Conservation (phyloP, 2,113 vertebrate species). For the Chauna torquata region DNA sequence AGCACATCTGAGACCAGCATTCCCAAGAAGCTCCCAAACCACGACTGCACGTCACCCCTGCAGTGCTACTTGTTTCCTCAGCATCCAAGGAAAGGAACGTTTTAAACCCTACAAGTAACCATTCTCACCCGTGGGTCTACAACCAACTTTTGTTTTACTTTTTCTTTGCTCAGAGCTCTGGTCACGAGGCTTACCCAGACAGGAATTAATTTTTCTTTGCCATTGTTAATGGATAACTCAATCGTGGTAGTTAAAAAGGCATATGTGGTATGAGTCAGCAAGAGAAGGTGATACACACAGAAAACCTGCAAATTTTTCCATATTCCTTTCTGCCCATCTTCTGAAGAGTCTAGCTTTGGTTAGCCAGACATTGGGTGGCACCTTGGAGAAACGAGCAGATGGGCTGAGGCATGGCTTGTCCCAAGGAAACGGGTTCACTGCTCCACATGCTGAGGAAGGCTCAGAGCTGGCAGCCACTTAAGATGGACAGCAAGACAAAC, state of each 20-base stretch:
- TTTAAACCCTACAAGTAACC: not conserved
- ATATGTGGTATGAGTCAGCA: not conserved
- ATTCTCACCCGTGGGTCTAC: not conserved
- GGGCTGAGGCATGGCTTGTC: not conserved
- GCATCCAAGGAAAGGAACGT: not conserved
- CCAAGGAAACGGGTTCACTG: not conserved
- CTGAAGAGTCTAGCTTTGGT: not conserved
- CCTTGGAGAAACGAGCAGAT: not conserved
- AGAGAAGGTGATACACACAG: not conserved
- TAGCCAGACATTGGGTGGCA: not conserved
- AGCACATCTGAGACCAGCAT: not conserved
- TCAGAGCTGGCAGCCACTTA: not conserved
- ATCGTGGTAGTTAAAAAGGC: not conserved
- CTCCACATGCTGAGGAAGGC: not conserved
- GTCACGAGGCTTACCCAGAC: not conserved
- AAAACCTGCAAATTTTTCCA: not conserved
- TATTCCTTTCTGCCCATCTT: not conserved
- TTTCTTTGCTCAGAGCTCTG: not conserved
- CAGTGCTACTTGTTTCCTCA: not conserved
- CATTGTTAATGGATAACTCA: conserved; percentile 14
- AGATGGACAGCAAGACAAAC: not conserved
- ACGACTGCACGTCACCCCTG: not conserved
- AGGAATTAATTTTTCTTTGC: not conserved
- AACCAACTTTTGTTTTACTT: not conserved
- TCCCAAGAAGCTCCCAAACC: not conserved